Conservation (phyloP, 2,113 vertebrate species). For the Arizona elegans region DNA sequence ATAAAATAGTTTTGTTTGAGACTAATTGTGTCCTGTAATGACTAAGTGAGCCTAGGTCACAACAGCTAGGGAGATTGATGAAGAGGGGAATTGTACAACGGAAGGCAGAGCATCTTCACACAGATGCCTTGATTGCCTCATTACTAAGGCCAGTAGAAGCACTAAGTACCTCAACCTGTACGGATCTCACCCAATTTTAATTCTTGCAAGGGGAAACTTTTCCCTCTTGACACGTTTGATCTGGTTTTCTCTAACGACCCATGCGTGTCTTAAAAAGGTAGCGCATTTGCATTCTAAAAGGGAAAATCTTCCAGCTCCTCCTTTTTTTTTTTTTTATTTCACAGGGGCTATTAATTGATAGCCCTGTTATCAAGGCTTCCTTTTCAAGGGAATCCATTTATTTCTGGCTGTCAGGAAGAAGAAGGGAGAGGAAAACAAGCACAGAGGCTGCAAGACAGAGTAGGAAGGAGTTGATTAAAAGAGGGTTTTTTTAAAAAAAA, state of each 20-base stretch:
- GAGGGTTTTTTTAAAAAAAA: neutral
- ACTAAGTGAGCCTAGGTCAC: too few species aligned
- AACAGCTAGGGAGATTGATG: too few species aligned
- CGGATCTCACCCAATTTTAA: neutral
- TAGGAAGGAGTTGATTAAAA: neutral
- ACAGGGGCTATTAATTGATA: neutral
- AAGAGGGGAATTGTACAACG: too few species aligned
- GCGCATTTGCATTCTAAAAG: neutral
- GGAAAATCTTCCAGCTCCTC: neutral
- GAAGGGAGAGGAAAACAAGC: neutral
- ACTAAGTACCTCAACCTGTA: neutral
- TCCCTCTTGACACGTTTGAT: neutral
- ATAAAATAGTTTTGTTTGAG: too few species aligned
- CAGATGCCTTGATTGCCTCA: neutral
- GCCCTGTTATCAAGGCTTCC: neutral
- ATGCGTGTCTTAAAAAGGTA: neutral
- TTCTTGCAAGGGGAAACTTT: too few species aligned
- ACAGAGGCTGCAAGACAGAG: constrained; percentile 1
- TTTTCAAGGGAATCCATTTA: constrained; percentile 16
- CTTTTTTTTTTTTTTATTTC: neutral
- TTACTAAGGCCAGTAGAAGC: neutral
- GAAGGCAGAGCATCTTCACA: too few species aligned
- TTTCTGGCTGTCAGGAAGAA: neutral
- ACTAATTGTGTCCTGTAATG: too few species aligned
- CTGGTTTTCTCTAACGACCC: neutral